A percentile compares a stretch with the other conserved stretches of the same genome.
Evolutionary conservation across 1,140 invertebrate species (phyloP).

Genomic region (Macrocentrus cingulum): DNA sequence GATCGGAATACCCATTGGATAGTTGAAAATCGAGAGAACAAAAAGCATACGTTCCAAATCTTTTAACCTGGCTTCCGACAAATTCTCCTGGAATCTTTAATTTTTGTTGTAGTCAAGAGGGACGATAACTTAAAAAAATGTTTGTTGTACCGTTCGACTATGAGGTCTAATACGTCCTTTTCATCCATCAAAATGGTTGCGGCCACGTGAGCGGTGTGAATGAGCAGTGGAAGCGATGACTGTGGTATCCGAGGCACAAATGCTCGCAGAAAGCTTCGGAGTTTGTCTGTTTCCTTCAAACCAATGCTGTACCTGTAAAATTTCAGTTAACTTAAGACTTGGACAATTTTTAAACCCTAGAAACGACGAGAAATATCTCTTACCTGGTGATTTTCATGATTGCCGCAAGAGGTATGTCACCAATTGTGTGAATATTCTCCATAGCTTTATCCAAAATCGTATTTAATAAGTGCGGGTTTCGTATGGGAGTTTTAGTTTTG

Average conservation of each 20-base stretch:
- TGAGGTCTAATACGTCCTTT: constrained; percentile 40
- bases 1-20: constrained; percentile 48
- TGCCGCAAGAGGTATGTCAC: constrained; percentile 58
- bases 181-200: constrained; percentile 54
- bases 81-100: constrained; percentile 34
- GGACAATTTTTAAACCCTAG: too few relatives aligned
- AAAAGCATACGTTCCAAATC: constrained; percentile 65
- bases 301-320: constrained; percentile 27
- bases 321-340: neutral
- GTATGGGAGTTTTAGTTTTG: constrained; percentile 63
- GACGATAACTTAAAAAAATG: constrained; percentile 10
- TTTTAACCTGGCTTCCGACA: constrained; percentile 59
- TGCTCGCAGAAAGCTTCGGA: constrained; percentile 17
- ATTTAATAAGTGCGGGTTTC: constrained; percentile 47
- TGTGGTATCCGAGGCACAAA: constrained; percentile 25
- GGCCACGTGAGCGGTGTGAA: constrained; percentile 61
- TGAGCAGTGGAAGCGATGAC: constrained; percentile 51
- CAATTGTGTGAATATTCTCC: constrained; percentile 46
- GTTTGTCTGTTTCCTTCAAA: neutral
- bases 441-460: constrained; percentile 52
- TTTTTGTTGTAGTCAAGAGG: constrained; percentile 22
- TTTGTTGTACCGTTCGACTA: constrained; percentile 47
- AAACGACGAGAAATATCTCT: neutral
- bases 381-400: constrained; percentile 61
- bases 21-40: constrained; percentile 57